These are phyloP conservation scores for Branchinecta lindahli DNA, from an alignment of 1,140 invertebrate genomes.

Conservation along the genomic window DNA sequence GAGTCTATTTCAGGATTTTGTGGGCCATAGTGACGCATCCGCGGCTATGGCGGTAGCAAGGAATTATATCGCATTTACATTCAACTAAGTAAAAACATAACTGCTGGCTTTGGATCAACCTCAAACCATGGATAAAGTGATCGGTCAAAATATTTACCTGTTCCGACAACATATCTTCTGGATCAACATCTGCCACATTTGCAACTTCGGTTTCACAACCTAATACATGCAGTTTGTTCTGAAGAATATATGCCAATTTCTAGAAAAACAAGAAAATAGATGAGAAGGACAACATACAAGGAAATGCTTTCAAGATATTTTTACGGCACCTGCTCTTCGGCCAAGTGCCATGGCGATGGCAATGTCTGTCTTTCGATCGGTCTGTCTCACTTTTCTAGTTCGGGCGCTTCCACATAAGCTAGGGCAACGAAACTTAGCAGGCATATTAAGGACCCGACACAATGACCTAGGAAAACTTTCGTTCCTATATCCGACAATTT, in stretches of 20 bases:
- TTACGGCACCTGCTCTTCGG: too few species aligned
- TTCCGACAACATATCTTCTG: slow-evolving; percentile 31
- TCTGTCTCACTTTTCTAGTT: neutral
- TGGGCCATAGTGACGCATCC: too few species aligned
- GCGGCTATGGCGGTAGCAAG: too few species aligned
- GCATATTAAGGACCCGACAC: neutral
- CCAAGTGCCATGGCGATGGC: neutral
- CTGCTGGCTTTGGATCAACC: too few species aligned
- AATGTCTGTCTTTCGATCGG: neutral
- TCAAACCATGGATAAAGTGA: too few species aligned
- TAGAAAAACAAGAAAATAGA: slow-evolving; percentile 10
- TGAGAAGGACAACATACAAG: neutral
- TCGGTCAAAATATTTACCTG: slow-evolving; percentile 24
- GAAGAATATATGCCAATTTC: slow-evolving; percentile 27
- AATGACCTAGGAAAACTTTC: too few species aligned
- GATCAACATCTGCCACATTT: slow-evolving; percentile 32
- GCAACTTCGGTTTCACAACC: slow-evolving; percentile 25
- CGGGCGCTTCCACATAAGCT: neutral
- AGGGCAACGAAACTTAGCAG: neutral
- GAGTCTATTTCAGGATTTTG: too few species aligned
- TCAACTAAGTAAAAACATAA: too few species aligned
- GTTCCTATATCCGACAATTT: too few species aligned
- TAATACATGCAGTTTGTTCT: slow-evolving; percentile 23
- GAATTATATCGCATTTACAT: too few species aligned
- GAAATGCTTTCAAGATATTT: neutral